phyloP scores from a whole-genome alignment of 2,797 vertebrate species.

The Poliocrania exsul region DNA sequence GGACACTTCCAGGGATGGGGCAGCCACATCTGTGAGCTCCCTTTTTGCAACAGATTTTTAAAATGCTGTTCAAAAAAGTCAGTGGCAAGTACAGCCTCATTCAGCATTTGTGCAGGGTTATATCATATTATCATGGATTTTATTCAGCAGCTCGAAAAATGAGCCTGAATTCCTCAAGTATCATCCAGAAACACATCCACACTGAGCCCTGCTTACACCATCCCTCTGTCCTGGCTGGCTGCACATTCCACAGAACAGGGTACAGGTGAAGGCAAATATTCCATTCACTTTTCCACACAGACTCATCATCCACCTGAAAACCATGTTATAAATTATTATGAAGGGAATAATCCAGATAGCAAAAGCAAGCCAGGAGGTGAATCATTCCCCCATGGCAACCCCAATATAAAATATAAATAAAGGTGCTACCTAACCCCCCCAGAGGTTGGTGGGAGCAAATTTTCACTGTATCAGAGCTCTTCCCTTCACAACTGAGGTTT shows the following conservation, averaged over 20 bases:
- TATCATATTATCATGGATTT: background rate
- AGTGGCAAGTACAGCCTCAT: background rate
- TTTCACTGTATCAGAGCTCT: background rate
- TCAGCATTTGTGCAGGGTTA: background rate
- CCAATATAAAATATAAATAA: background rate
- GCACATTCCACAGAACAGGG: background rate
- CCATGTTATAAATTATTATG: fast-evolving
- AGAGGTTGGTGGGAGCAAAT: background rate
- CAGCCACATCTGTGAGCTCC: background rate
- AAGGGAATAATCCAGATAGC: background rate
- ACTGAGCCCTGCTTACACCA: fast-evolving
- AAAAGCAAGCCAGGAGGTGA: background rate
- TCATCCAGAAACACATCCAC: background rate
- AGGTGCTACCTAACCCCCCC: fast-evolving
- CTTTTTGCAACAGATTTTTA: background rate
- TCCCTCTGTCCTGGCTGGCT: background rate
- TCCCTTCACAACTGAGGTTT: background rate
- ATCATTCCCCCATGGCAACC: background rate
- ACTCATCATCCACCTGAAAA: background rate
- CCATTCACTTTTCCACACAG: background rate
- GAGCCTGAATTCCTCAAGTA: background rate
- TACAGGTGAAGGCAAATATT: background rate
- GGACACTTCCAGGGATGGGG: background rate
- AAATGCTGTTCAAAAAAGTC: background rate
- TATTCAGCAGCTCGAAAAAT: background rate